phyloP scores from a whole-genome alignment of 2,113 vertebrate species.

The Pholis gunnellus region DNA sequence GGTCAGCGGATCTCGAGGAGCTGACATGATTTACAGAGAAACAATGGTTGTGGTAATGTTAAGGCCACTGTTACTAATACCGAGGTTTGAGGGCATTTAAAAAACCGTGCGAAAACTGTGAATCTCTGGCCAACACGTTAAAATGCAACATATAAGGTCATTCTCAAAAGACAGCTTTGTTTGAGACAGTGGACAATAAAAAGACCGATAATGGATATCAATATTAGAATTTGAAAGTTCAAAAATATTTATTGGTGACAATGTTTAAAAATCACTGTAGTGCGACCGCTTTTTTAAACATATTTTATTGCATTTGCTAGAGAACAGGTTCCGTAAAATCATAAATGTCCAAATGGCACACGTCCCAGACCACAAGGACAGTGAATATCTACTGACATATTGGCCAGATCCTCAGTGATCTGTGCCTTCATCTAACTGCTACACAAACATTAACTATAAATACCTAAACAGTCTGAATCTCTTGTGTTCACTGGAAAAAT shows the following conservation, averaged over 20 bases:
- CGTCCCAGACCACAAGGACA: not conserved
- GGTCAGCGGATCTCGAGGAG: conserved; percentile 70
- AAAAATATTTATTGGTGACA: not conserved
- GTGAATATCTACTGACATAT: not conserved
- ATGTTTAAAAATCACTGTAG: not conserved
- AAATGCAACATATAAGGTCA: not conserved
- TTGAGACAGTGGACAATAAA: not conserved
- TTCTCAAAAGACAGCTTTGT: not conserved
- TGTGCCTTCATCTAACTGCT: not conserved
- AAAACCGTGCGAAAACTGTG: conserved; percentile 5
- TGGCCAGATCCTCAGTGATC: not conserved
- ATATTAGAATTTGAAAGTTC: not conserved
- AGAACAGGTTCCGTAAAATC: not conserved
- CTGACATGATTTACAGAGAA: conserved; percentile 38
- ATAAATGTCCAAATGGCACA: not conserved
- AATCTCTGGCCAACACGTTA: not conserved
- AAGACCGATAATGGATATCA: not conserved
- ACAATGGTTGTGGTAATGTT: conserved; percentile 20
- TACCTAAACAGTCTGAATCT: conserved; percentile 1
- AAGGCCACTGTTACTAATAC: conserved; percentile 10
- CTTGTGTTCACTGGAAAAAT: not conserved
- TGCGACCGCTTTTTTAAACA: not conserved
- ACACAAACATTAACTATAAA: conserved; percentile 6
- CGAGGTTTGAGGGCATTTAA: not conserved
- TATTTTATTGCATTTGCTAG: not conserved